Evolutionary conservation across 1,140 invertebrate species (phyloP).

Genomic region (Brachionus sp.): DNA sequence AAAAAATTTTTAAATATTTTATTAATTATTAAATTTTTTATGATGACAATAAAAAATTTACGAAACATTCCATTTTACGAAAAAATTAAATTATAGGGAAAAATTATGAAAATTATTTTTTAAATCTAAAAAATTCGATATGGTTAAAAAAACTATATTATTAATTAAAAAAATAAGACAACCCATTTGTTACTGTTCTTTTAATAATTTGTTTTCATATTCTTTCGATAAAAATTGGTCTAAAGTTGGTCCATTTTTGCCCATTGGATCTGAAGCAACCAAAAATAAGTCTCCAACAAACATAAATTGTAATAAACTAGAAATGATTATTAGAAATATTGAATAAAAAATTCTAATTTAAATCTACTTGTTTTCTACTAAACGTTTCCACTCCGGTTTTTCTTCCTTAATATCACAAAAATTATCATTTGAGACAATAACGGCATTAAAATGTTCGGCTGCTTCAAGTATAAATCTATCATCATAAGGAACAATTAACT

Average conservation of each 20-base stretch:
- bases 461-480: conserved; percentile 33
- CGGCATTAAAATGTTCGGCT: neutral
- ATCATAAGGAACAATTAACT: conserved; percentile 31
- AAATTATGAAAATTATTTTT: no score
- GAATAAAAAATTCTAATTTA: neutral
- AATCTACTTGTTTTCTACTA: conserved; percentile 1
- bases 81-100: no score
- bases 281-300: conserved; percentile 69
- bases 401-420: conserved; percentile 3
- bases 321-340: neutral
- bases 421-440: conserved; percentile 39
- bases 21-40: no score
- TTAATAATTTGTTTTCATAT: neutral
- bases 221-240: conserved; percentile 72
- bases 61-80: no score
- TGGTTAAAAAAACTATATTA: neutral
- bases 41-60: no score
- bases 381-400: neutral
- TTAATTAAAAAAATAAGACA: no score
- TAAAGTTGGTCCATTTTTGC: conserved; percentile 78
- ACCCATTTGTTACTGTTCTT: neutral
- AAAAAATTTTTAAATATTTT: no score
- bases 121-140: neutral
- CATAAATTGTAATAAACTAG: conserved; percentile 50
- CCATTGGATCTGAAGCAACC: conserved; percentile 92